Evolutionary conservation across 2,113 vertebrate species (phyloP), one percentile per base, ranked within the genome.

Genomic region (Danionella cerebrum): DNA sequence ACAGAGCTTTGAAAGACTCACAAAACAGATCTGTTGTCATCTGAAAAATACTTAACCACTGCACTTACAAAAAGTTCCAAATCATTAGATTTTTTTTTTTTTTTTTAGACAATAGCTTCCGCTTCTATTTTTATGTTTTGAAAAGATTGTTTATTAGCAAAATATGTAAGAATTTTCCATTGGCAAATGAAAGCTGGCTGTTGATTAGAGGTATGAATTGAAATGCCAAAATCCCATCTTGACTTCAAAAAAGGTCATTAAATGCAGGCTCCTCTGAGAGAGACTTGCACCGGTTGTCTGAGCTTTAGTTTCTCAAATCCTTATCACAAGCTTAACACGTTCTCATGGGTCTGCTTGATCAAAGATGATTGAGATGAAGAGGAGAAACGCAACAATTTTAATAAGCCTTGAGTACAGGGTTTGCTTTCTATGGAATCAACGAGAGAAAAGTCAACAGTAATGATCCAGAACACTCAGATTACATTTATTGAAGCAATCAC

Each of bases 1-100:
- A 31, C 29, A 12, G 4, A 9, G 11, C 27, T 22, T 12, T 14
- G 44, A 57, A 65, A 7, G 29, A 50, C 52, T 41, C 25, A 16
- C 45, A 25, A 45, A 59, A 13, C 6, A 19, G 51, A 53, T 67
- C 67, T 63, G 36, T 67, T 35, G 39, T 45, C 31, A 62, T 73
- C 68, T 73, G 29, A 62, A 47, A 57, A 53, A 44, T 36, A 10
- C 13, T 16, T 24, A 2, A 27, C 48, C 4, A 19, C 19, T n/a
- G 22, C 22, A 10, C 19, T 25, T 22, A 13, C 19, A 18, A 11
- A 4, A n/a, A n/a, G n/a, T n/a, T n/a, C n/a, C n/a, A n/a, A n/a
- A n/a, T n/a, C n/a, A n/a, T n/a, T n/a, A n/a, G n/a, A n/a, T n/a
- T n/a, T n/a, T n/a, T n/a, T n/a, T n/a, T n/a, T n/a, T n/a, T n/a